Base-by-base conservation (phyloP, 1,140 invertebrate species). In the Formica selysi region DNA sequence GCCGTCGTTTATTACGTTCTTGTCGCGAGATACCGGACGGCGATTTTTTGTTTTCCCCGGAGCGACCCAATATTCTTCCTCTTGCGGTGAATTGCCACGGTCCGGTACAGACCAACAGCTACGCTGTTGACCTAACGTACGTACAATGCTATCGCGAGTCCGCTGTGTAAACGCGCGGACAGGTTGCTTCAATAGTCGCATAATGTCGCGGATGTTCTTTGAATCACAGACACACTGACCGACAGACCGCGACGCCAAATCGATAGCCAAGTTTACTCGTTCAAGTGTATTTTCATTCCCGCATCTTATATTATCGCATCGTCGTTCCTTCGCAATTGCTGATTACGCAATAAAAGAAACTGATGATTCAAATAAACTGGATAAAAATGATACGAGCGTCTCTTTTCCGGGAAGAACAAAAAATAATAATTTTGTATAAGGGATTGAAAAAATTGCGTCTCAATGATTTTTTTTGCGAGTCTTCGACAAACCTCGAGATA, bases 1-100 rank as follows among this genome's bases (percentile, higher is more conserved):
- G n/a, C 22, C 16, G 29, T 73, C 54, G 29, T n/a, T 74, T 41
- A 32, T 32, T 22, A 16, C 38, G 16, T 74, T 74, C 13, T 59
- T 62, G 62, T 76, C n/a, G 29, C 13, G 29, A 26, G 13, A 57
- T 51, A 32, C 1, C 19, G 32, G 32, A 11, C 13, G 29, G 26
- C 67, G 67, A 73, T 48, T 81, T 71, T 29, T 57, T 51, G 16
- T 7, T 7, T 64, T 64, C 2, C 19, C 41, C 3, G 29, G 19
- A 10, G 26, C 36, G 79, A 61, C 22, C 19, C 22, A 11, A 54
- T 41, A 57, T 81, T 81, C 51, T 51, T 44, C 54, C 13, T 38
- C 41, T 29, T 5, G 13, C 44, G 16, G 22, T 26, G 29, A 68
- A 70, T 41, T 13, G 13, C 22, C 19, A 29, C 48, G 32, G 26